phyloP scores from a whole-genome alignment of 1,140 invertebrate genomes.

The Lepidotrigona ventralis region DNA sequence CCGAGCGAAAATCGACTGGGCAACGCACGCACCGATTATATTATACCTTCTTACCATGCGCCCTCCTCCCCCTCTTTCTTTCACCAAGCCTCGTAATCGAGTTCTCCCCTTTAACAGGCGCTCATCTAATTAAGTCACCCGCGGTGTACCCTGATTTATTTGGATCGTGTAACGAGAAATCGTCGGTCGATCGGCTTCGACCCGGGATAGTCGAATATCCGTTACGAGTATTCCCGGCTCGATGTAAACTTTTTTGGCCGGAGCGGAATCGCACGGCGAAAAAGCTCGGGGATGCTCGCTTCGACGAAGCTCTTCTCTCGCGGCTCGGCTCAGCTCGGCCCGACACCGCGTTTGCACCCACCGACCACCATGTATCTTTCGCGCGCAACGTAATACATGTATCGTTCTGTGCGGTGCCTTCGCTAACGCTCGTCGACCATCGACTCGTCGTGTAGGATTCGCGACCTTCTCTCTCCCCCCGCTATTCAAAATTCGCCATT shows the following conservation, averaged over 20 bases:
- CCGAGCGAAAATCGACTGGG: constrained; percentile 47
- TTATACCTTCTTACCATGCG: constrained; percentile 45
- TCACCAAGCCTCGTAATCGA: constrained; percentile 55
- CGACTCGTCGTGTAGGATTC: constrained; percentile 23
- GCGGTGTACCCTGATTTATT: constrained; percentile 58
- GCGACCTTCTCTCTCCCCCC: neutral
- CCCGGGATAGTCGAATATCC: neutral
- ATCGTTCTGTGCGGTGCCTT: constrained; percentile 65
- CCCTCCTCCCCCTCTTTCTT: constrained; percentile 15
- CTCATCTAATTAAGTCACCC: constrained; percentile 61
- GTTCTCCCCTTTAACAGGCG: constrained; percentile 46
- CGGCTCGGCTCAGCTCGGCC: neutral
- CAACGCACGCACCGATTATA: constrained; percentile 46
- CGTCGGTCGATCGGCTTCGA: neutral
- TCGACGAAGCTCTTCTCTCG: neutral
- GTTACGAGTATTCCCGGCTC: neutral
- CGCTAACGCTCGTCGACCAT: constrained; percentile 35
- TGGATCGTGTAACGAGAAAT: constrained; percentile 41
- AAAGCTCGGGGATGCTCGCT: constrained; percentile 3
- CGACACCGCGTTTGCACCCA: constrained; percentile 6
- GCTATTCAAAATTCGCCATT: too few species aligned
- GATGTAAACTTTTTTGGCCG: constrained; percentile 43
- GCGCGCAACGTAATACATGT: constrained; percentile 59
- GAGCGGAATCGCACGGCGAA: constrained; percentile 12
- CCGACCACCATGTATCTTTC: constrained; percentile 40